Percentiles rank a stretch among this genome's conserved stretches.
Conservation (phyloP, 2,888 invertebrate species). For the Deroplatys truncata region DNA sequence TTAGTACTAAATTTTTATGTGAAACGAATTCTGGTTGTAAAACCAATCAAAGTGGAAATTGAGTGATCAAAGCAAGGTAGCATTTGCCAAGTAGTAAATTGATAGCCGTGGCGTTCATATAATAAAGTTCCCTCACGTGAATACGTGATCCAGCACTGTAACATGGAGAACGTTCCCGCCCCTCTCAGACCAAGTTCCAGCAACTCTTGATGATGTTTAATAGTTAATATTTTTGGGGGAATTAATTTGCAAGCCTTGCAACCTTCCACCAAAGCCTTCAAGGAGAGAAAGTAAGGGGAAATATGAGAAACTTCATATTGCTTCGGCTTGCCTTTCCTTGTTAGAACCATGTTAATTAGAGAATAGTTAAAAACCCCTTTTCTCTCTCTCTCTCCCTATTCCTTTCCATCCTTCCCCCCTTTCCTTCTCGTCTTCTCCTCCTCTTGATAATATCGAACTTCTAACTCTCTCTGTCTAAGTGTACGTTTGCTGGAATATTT, state of each 20-base stretch:
- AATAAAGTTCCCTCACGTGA: not conserved
- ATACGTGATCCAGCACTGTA: not conserved
- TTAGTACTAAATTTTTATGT: no score
- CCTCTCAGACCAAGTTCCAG: not conserved
- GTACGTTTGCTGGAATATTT: not conserved
- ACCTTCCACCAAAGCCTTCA: not conserved
- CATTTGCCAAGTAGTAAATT: no score
- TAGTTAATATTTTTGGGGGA: constrained; percentile 39
- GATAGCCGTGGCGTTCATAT: not conserved
- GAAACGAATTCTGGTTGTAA: no score
- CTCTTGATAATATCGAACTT: constrained; percentile 11
- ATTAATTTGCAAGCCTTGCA: constrained; percentile 38
- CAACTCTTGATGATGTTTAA: constrained; percentile 29
- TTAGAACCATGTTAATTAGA: constrained; percentile 29
- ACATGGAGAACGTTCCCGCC: not conserved
- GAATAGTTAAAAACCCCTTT: constrained; percentile 19
- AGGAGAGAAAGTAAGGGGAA: constrained; percentile 30
- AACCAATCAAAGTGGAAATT: no score
- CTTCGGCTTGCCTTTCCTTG: constrained; percentile 19
- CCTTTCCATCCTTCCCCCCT: not conserved
- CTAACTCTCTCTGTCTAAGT: not conserved
- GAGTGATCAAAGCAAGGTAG: no score
- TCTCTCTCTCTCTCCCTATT: not conserved
- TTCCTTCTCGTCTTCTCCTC: not conserved
- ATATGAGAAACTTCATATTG: constrained; percentile 34